A percentile compares a stretch with the other conserved stretches of the same genome.
Evolutionary conservation across 2,797 vertebrate genomes (phyloP).

Genomic region (Fistularia commersonii): DNA sequence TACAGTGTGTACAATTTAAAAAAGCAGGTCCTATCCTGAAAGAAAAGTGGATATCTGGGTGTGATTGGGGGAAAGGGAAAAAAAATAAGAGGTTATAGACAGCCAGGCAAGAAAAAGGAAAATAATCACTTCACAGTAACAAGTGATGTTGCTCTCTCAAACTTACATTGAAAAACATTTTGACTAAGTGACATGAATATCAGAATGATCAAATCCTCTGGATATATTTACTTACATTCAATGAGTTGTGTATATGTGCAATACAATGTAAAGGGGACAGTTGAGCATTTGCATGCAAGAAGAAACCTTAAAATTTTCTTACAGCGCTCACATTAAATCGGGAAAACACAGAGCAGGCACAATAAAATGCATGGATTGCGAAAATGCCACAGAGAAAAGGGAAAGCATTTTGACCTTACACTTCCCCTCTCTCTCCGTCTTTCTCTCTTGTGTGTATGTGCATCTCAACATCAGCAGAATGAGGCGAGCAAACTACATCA

Average conservation of each 20-base stretch:
- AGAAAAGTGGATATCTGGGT: background rate
- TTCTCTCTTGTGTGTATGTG: background rate
- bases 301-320: background rate
- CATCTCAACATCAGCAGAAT: conserved; percentile 45
- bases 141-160: background rate
- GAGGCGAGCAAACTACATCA: conserved; percentile 36
- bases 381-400: conserved; percentile 13
- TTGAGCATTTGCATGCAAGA: conserved; percentile 32
- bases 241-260: no score
- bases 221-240: no score
- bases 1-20: conserved; percentile 15
- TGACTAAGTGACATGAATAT: background rate
- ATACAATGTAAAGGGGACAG: background rate
- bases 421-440: background rate
- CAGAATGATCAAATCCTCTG: no score
- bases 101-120: background rate
- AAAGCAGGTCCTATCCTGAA: background rate
- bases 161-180: background rate
- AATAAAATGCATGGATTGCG: conserved; percentile 42
- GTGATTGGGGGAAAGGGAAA: background rate
- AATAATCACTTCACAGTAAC: no score
- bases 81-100: background rate
- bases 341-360: conserved; percentile 28
- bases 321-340: conserved; percentile 21
- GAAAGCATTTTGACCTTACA: conserved; percentile 31